Evolutionary conservation across 92 coral and sea anemone genomes (phyloP), one percentile per base, ranked within the genome.

Genomic region (Montipora capitata): DNA sequence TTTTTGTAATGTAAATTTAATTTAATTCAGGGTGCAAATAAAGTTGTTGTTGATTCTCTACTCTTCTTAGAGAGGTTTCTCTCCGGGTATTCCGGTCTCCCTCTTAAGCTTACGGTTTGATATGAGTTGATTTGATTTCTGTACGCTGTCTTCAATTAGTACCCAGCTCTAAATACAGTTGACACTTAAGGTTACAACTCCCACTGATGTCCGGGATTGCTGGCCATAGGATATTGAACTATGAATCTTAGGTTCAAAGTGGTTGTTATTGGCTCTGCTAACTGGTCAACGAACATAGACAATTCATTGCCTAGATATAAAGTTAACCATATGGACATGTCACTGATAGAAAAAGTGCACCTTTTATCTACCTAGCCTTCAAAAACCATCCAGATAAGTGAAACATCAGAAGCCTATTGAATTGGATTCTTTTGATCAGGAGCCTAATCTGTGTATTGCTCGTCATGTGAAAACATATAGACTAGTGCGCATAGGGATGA

Each of bases 321-420:
- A 1, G 80, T 84, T 20, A 45, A 62, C 72, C 40, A 62, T 57
- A 84, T 77, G 80, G 44, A 78, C 77, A 41, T 73, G 35, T 27
- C 35, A 27, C 35, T 27, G 35, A 27, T 1, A 1, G 35, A 27
- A 27, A 27, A 27, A 27, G 35, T 27, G 35, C 35, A 27, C 35
- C 35, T 89, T 84, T 76, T 70, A 89, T 69, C 17, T 83, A 27
- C 64, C 89, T 72, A 56, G 74, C 38, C 79, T 76, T 41, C 85
- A 58, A 79, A 84, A 89, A 72, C 93, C 77, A 11, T 62, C 93
- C 35, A 77, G 78, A 84, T 85, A 85, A 38, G 89, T 85, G 54
- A 77, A 40, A 58, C 93, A 84, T 56, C 68, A 39, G 84, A 68
- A 38, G 62, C 62, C 62, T 56, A 56, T 56, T 56, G 62, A 56